These are phyloP conservation scores for Aurelia sp. DNA, from an alignment of 30 jellyfish, hydroid and myxozoan genomes.

Conservation along the genomic window DNA sequence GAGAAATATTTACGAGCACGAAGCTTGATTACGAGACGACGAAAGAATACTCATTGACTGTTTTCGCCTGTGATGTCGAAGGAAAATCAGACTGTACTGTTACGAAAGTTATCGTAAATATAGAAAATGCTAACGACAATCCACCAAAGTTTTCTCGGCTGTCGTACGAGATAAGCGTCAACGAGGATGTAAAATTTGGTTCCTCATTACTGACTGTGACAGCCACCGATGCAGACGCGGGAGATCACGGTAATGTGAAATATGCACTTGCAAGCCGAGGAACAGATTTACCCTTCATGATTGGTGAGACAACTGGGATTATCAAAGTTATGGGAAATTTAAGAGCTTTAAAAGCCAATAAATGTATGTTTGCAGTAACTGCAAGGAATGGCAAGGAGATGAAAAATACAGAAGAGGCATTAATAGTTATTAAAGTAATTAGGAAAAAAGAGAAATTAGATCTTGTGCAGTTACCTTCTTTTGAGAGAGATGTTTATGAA, in stretches of 20 bases:
- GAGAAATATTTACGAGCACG: conserved; percentile 49
- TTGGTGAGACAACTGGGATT: conserved; percentile 43
- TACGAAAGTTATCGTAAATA: conserved; percentile 49
- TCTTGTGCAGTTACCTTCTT: conserved; percentile 52
- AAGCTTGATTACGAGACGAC: conserved; percentile 73
- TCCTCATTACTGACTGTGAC: conserved; percentile 22
- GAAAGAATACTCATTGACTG: conserved; percentile 50
- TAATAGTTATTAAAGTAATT: conserved; percentile 11
- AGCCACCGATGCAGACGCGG: conserved; percentile 75
- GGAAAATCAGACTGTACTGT: conserved; percentile 80
- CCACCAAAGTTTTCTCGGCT: conserved; percentile 54
- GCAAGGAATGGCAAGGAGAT: conserved; percentile 24
- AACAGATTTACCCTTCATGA: conserved; percentile 21
- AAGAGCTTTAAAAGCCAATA: background rate
- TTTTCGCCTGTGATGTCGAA: conserved; percentile 76
- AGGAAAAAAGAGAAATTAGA: background rate
- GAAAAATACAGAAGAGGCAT: background rate
- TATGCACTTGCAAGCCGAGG: conserved; percentile 20
- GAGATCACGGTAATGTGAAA: conserved; percentile 41
- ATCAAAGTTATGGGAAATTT: conserved; percentile 13
- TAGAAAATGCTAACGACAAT: conserved; percentile 80
- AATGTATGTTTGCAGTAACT: conserved; percentile 17
- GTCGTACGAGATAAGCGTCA: conserved; percentile 26
- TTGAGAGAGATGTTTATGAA: conserved; percentile 16
- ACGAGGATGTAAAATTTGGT: conserved; percentile 42